A percentile compares a stretch with the other conserved stretches of the same genome.
phyloP scores from a whole-genome alignment of 2,888 invertebrate genomes.

The Melikaiella ostensackeni region DNA sequence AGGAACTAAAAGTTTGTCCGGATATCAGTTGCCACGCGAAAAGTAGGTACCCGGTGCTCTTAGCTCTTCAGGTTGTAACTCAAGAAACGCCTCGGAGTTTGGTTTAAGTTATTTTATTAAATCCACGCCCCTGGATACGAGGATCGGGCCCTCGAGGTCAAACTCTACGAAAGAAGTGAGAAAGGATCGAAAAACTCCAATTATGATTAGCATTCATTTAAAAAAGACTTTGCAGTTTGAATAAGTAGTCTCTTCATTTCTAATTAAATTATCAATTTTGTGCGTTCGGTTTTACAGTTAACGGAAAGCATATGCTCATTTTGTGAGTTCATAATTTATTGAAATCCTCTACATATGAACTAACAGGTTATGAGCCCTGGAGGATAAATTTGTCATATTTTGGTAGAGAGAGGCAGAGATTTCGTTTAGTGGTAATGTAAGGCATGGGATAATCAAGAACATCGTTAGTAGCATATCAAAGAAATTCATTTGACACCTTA shows the following conservation, averaged over 20 bases:
- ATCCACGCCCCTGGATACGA: constrained; percentile 56
- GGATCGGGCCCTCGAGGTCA: constrained; percentile 32
- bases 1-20: constrained; percentile 66
- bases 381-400: not conserved
- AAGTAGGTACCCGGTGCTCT: constrained; percentile 57
- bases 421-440: not conserved
- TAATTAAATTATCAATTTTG: not conserved
- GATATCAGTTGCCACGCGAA: constrained; percentile 64
- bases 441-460: not conserved
- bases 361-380: no score
- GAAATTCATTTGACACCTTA: not conserved
- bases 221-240: not conserved
- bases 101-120: constrained; percentile 68
- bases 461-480: not conserved
- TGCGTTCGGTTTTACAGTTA: not conserved
- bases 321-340: no score
- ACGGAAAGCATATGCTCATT: not conserved
- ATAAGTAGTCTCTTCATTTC: not conserved
- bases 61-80: constrained; percentile 58
- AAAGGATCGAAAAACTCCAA: constrained; percentile 14
- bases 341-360: no score
- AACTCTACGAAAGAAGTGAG: constrained; percentile 24
- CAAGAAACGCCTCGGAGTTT: constrained; percentile 61
- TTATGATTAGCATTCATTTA: constrained; percentile 11
- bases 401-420: not conserved